Percentiles rank a stretch among this genome's conserved stretches.
These are phyloP conservation scores for Petromus typicus DNA, from an alignment of 2,113 vertebrate species.

Conservation along the genomic window DNA sequence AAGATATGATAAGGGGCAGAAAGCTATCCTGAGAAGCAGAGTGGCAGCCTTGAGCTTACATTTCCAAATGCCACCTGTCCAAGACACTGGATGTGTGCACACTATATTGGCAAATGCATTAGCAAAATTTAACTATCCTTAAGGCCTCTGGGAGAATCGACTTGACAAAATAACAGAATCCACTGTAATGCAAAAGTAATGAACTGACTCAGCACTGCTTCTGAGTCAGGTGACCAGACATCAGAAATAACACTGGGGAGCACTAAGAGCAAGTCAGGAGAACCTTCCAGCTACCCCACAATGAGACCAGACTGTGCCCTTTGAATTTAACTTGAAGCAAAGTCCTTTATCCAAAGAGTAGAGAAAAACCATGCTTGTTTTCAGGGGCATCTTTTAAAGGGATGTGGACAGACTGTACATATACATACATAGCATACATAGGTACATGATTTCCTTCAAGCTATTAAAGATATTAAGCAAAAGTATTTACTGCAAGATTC, in stretches of 20 bases:
- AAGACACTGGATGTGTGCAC: not conserved
- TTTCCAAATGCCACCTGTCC: constrained; percentile 4
- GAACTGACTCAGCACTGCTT: constrained; percentile 32
- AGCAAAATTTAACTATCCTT: constrained; percentile 62
- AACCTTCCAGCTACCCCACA: not conserved
- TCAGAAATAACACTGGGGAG: constrained; percentile 14
- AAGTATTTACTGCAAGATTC: not conserved
- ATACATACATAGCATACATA: fast-evolving
- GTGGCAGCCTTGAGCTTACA: constrained; percentile 24
- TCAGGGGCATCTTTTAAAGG: not conserved
- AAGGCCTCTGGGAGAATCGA: constrained; percentile 46
- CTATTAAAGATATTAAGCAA: not conserved
- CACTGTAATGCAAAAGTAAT: constrained; percentile 39
- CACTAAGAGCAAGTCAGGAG: not conserved
- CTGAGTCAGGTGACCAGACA: not conserved
- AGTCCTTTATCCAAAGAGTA: constrained; percentile 31
- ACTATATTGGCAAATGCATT: constrained; percentile 58
- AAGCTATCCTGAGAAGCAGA: not conserved
- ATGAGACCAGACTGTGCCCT: not conserved
- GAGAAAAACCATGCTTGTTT: not conserved
- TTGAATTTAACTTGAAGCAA: not conserved
- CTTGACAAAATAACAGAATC: constrained; percentile 1
- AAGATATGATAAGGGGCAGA: not conserved
- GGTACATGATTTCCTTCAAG: not conserved
- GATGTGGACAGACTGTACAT: not conserved